These are phyloP conservation scores for Benitochromis conjunctus DNA, from an alignment of 2,113 vertebrate genomes.

Conservation along the genomic window DNA sequence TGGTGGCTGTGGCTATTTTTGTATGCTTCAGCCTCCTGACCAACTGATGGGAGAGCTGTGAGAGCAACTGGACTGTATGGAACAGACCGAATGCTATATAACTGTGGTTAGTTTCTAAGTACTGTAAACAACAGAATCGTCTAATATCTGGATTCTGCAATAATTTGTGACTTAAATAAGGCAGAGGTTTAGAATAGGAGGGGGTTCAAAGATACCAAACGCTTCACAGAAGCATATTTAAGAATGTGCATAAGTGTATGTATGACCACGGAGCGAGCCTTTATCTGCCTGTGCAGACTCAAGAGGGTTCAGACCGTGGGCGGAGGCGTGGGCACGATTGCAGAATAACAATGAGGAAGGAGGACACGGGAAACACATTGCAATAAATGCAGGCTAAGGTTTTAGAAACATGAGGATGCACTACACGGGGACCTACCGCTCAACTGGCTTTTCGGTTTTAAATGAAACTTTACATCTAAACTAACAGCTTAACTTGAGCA, in stretches of 20 bases:
- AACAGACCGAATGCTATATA: background rate
- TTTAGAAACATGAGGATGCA: background rate
- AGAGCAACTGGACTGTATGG: background rate
- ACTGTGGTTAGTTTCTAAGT: background rate
- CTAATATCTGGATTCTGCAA: background rate
- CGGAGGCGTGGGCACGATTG: background rate
- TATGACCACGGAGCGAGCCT: background rate
- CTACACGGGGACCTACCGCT: background rate
- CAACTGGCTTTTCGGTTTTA: background rate
- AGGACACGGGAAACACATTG: conserved; percentile 24
- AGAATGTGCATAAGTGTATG: background rate
- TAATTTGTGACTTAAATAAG: background rate
- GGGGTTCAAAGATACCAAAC: background rate
- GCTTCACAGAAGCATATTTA: background rate
- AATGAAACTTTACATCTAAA: background rate
- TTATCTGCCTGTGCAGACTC: conserved; percentile 12
- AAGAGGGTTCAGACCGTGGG: background rate
- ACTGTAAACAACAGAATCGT: background rate
- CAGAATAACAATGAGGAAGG: conserved; percentile 46
- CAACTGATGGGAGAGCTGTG: conserved; percentile 8
- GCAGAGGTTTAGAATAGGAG: background rate
- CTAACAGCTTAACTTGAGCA: background rate
- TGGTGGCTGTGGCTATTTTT: conserved; percentile 61
- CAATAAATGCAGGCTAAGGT: background rate
- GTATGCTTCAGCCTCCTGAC: conserved; percentile 25